Evolutionary conservation across 2,888 invertebrate genomes (phyloP).

Genomic region (Drosophila monieri): DNA sequence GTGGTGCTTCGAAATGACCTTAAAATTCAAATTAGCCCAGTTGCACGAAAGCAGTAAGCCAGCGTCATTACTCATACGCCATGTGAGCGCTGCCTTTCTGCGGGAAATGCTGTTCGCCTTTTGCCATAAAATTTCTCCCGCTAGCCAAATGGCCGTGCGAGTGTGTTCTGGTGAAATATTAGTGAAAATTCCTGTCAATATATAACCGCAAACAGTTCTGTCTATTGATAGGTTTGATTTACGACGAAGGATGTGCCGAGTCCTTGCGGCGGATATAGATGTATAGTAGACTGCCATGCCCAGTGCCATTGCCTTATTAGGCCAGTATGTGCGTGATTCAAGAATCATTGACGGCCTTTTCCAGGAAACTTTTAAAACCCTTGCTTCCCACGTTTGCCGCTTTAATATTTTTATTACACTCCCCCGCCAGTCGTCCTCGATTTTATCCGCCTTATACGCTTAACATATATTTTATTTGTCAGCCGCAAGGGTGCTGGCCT

Average conservation of each 20-base stretch:
- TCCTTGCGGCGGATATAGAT: slow-evolving; percentile 13
- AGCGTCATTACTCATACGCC: slow-evolving; percentile 42
- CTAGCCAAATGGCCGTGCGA: not conserved
- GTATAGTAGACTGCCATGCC: no score
- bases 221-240: slow-evolving; percentile 61
- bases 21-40: slow-evolving; percentile 46
- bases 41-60: slow-evolving; percentile 33
- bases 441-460: slow-evolving; percentile 35
- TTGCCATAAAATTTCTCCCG: slow-evolving; percentile 5
- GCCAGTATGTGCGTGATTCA: slow-evolving; percentile 33
- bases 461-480: slow-evolving; percentile 6
- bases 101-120: slow-evolving; percentile 5
- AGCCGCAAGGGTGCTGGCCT: slow-evolving; percentile 8
- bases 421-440: slow-evolving; percentile 1
- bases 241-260: slow-evolving; percentile 29
- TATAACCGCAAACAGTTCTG: slow-evolving; percentile 48
- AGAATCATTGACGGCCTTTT: slow-evolving; percentile 57
- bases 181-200: slow-evolving; percentile 49
- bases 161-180: slow-evolving; percentile 31
- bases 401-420: slow-evolving; percentile 40
- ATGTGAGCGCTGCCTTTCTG: slow-evolving; percentile 13
- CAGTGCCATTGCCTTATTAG: slow-evolving; percentile 28
- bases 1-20: slow-evolving; percentile 39
- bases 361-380: slow-evolving; percentile 46
- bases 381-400: slow-evolving; percentile 38